Percentiles rank a stretch among this genome's conserved stretches.
phyloP scores from a whole-genome alignment of 1,140 invertebrate species.

The Trinorchestia longiramus region DNA sequence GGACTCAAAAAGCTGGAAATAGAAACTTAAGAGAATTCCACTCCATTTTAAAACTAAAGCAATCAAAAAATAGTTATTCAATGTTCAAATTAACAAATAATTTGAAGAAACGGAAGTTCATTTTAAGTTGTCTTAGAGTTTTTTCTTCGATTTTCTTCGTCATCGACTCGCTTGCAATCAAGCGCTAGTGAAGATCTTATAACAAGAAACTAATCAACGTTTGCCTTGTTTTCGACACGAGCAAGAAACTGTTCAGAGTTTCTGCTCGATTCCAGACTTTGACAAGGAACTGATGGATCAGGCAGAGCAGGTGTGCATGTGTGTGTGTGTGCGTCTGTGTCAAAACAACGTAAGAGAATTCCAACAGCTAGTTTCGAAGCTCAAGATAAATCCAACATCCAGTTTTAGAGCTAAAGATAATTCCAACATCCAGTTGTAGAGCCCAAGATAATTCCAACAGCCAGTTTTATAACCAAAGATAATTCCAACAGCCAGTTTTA shows the following conservation, averaged over 20 bases:
- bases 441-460: too few relatives aligned
- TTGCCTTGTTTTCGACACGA: conserved; percentile 1
- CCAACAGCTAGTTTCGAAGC: too few relatives aligned
- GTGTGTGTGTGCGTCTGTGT: too few relatives aligned
- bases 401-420: too few relatives aligned
- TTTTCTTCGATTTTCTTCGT: not conserved
- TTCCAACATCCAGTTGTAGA: too few relatives aligned
- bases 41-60: too few relatives aligned
- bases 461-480: too few relatives aligned
- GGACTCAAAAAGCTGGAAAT: too few relatives aligned
- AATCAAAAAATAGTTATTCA: not conserved
- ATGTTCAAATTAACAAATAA: not conserved
- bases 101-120: not conserved
- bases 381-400: too few relatives aligned
- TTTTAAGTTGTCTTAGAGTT: not conserved
- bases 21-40: too few relatives aligned
- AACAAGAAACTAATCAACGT: not conserved
- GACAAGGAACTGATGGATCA: not conserved
- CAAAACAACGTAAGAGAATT: too few relatives aligned
- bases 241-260: not conserved
- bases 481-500: too few relatives aligned
- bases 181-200: not conserved
- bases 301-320: not conserved
- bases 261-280: not conserved
- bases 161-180: not conserved